These are phyloP conservation scores for Nomada fabriciana DNA, from an alignment of 2,888 invertebrate genomes.

Conservation along the genomic window DNA sequence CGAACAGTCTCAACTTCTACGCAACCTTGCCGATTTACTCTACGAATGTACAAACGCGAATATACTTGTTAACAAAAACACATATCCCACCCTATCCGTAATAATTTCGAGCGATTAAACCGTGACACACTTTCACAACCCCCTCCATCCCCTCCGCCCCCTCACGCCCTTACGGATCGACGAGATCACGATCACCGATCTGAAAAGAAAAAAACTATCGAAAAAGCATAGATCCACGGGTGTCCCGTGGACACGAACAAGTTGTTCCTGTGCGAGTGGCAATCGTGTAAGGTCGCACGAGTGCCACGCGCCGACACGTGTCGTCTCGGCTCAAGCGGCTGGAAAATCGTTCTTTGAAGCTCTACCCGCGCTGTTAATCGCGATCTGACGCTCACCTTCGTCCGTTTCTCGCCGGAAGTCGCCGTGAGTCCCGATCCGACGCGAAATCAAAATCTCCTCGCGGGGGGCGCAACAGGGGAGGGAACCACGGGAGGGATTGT, in stretches of 20 bases:
- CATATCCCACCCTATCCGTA: no score
- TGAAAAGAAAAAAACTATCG: constrained; percentile 4
- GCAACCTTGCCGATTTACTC: no score
- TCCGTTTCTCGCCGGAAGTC: constrained; percentile 60
- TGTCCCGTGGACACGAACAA: constrained; percentile 56
- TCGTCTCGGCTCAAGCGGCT: constrained; percentile 73
- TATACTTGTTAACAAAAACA: no score
- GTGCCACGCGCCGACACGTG: constrained; percentile 74
- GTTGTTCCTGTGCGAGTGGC: constrained; percentile 51
- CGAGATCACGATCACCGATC: constrained; percentile 8
- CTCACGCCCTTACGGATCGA: background rate
- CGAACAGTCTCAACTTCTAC: no score
- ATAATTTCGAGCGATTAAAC: constrained; percentile 6
- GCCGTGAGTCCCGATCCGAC: constrained; percentile 55
- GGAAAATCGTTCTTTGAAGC: constrained; percentile 81
- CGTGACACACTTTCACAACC: background rate
- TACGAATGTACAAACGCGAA: no score
- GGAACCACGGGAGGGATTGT: background rate
- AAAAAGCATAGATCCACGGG: background rate
- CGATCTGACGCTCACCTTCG: constrained; percentile 74
- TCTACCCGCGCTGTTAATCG: constrained; percentile 70
- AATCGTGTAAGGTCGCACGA: constrained; percentile 68
- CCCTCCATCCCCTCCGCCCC: background rate
- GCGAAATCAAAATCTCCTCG: constrained; percentile 62
- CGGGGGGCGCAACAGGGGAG: constrained; percentile 18